A percentile compares a stretch with the other conserved stretches of the same genome.
Evolutionary conservation across 2,797 vertebrate species (phyloP).

Genomic region (Cephalopachus bancanus): DNA sequence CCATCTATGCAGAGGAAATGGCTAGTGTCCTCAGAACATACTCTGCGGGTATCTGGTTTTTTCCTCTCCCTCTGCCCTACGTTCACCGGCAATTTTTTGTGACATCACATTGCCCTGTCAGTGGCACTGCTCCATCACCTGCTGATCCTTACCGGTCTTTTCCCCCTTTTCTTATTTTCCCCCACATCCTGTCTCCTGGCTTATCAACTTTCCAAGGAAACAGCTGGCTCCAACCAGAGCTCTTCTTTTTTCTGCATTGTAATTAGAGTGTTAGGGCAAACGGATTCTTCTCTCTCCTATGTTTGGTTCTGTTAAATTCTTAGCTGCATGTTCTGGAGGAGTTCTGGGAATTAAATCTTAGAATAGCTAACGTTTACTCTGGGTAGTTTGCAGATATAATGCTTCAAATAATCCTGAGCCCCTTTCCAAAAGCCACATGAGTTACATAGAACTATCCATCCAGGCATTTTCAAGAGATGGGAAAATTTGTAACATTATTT

Average conservation of each 20-base stretch:
- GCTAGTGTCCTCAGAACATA: neutral
- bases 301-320: conserved; percentile 53
- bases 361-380: neutral
- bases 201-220: conserved; percentile 25
- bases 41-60: neutral
- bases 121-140: neutral
- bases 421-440: neutral
- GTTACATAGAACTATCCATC: neutral
- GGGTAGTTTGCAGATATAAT: neutral
- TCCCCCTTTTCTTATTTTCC: neutral
- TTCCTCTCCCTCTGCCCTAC: too few species aligned
- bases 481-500: conserved; percentile 22
- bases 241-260: neutral
- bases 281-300: neutral
- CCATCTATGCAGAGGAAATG: neutral
- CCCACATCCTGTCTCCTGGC: neutral
- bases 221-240: neutral
- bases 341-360: conserved; percentile 48
- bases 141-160: neutral
- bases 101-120: neutral
- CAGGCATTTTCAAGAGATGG: conserved; percentile 33
- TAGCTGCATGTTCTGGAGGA: neutral
- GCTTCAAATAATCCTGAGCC: neutral
- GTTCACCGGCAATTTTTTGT: neutral
- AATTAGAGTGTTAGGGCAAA: neutral